Percentiles rank a stretch among this genome's conserved stretches.
These are phyloP conservation scores for Carcharodon carcharias DNA, from an alignment of 2,797 vertebrate genomes.

Conservation along the genomic window DNA sequence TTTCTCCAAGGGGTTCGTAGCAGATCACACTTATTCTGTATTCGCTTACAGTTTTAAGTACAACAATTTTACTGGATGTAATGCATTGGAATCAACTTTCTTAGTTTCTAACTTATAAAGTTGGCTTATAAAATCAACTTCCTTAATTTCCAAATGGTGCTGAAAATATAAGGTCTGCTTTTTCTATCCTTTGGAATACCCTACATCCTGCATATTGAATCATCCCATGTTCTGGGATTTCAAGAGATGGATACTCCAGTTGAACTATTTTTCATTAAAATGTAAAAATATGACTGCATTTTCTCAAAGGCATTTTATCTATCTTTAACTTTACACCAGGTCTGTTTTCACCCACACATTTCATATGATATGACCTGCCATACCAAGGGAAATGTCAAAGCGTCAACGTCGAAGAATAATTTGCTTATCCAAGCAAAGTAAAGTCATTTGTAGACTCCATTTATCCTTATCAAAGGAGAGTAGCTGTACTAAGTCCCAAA, in stretches of 20 bases:
- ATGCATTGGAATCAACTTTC: not conserved
- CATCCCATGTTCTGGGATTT: not conserved
- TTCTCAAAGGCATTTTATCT: slow-evolving; percentile 9
- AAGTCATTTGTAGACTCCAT: slow-evolving; percentile 29
- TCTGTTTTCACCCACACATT: not conserved
- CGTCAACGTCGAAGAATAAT: not conserved
- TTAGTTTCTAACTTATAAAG: not conserved
- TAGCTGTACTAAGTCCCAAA: not conserved
- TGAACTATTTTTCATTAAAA: slow-evolving; percentile 29
- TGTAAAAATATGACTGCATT: not conserved
- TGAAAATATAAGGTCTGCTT: not conserved
- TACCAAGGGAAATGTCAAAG: not conserved
- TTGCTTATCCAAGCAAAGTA: slow-evolving; percentile 33
- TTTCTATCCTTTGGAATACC: not conserved
- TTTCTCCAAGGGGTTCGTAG: not conserved
- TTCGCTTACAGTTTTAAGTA: not conserved
- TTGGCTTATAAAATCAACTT: not conserved
- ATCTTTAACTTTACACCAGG: slow-evolving; percentile 16
- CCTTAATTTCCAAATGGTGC: not conserved
- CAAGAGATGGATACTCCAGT: not conserved
- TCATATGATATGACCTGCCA: not conserved
- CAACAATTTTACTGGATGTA: not conserved
- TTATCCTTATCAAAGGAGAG: slow-evolving; percentile 29
- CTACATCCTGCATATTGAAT: not conserved
- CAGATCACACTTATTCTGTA: not conserved